A percentile compares a stretch with the other conserved stretches of the same genome.
Conservation (phyloP, 2,888 invertebrate species). For the Drosophila fulvimacula region DNA sequence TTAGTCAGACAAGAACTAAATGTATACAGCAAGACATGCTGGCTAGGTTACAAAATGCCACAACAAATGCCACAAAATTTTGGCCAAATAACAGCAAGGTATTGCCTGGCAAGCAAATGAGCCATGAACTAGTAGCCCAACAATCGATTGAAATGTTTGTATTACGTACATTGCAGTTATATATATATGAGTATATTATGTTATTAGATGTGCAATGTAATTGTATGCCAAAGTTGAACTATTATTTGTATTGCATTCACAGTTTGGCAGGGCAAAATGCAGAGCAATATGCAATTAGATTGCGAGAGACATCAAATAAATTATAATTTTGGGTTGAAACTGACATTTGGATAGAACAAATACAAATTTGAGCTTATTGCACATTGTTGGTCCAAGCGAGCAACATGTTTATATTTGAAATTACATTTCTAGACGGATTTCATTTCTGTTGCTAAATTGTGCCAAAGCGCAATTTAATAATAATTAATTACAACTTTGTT, state of each 20-base stretch:
- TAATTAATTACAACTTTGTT: conserved; percentile 14
- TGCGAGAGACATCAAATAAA: conserved; percentile 10
- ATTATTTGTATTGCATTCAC: conserved; percentile 49
- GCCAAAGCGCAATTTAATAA: conserved; percentile 26
- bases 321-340: conserved; percentile 20
- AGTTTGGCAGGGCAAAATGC: conserved; percentile 18
- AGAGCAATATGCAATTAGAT: conserved; percentile 10
- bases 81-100: conserved; percentile 32
- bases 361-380: conserved; percentile 5
- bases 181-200: not conserved
- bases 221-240: conserved; percentile 69
- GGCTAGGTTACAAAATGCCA: conserved; percentile 22
- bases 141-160: conserved; percentile 8
- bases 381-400: not conserved
- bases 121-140: not conserved
- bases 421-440: not conserved
- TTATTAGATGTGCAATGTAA: conserved; percentile 24
- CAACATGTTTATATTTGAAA: not conserved
- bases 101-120: not conserved
- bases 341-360: conserved; percentile 39
- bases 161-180: conserved; percentile 2
- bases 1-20: conserved; percentile 6
- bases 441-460: conserved; percentile 13
- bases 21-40: conserved; percentile 12
- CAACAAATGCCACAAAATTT: conserved; percentile 59